Base-by-base conservation (phyloP, 2,797 vertebrate genomes). In the Muscicapa comitata region DNA sequence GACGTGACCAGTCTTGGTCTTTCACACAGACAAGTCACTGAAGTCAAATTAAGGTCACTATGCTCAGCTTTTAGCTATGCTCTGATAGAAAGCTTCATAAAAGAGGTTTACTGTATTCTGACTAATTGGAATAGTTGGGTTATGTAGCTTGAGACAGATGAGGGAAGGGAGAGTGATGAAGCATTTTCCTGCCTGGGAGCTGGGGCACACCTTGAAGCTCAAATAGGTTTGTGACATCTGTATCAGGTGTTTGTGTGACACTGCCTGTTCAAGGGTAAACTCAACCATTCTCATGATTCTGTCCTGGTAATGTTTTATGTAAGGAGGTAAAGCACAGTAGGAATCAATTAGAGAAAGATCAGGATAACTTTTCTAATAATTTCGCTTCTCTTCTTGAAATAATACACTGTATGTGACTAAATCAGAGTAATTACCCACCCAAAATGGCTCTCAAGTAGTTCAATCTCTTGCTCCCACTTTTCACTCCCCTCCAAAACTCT, bases 141-240 rank as follows among this genome's bases (percentile, higher is more conserved):
- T 53, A 19, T 40, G 26, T 12, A 68, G 72, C 48, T 95, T 63
- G 48, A 55, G 79, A 17, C 25, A 55, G 35, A 45, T 19, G 54
- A 92, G 40, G 20, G 47, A 67, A 14, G 67, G 61, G 37, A 71
- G 67, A 48, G 24, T 90, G 89, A 77, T 13, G 0, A 85, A 75
- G 90, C 92, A 47, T 81, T 94, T 95, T 77, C 8, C 20, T 80
- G 51, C 6, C 8, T 43, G 23, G 43, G 51, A 89, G 45, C 74
- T 50, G 43, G 63, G 91, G 31, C 71, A 42, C 6, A 2, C 59
- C 53, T 76, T 76, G 25, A 1, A 29, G 80, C 28, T 65, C 29
- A 11, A 3, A n/a, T 3, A 38, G 35, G 7, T 68, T 90, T 54
- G 58, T 67, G 67, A 35, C 13, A 42, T n/a, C 54, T 78, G 2